These are phyloP conservation scores for Urocynchramus pylzowi DNA, from an alignment of 2,113 vertebrate species.

Conservation along the genomic window DNA sequence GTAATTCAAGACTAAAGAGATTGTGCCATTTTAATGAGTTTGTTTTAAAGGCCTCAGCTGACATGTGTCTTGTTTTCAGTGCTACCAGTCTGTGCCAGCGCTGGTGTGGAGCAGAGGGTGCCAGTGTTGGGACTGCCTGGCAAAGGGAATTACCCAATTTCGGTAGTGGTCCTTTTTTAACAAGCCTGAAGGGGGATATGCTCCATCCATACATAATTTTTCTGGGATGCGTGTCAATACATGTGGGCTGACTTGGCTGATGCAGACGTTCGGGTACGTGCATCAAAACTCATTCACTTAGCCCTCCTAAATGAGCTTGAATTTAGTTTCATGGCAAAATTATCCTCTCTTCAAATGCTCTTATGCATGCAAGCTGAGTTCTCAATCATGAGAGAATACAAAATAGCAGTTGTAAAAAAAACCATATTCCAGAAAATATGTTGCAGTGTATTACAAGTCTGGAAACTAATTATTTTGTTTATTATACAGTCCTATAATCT, in stretches of 20 bases:
- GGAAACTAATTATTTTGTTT: conserved; percentile 55
- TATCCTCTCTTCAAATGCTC: not conserved
- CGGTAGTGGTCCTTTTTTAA: not conserved
- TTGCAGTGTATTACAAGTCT: not conserved
- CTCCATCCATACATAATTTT: not conserved
- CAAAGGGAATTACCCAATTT: not conserved
- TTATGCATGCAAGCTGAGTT: not conserved
- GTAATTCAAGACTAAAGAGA: not conserved
- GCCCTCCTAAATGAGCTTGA: not conserved
- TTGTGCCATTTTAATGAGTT: not conserved
- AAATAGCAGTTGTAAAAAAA: conserved; percentile 4
- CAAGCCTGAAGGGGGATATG: not conserved
- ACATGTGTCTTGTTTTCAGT: not conserved
- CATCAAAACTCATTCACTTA: not conserved
- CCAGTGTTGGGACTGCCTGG: not conserved
- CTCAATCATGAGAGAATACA: not conserved
- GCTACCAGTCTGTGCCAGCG: not conserved
- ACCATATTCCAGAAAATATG: conserved; percentile 1
- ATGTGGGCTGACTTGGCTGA: not conserved
- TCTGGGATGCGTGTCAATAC: not conserved
- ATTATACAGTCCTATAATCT: conserved; percentile 13
- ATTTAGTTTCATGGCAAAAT: conserved; percentile 13
- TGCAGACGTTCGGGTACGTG: not conserved
- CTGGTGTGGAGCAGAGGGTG: not conserved
- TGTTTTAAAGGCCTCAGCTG: not conserved